Evolutionary conservation across 1,140 invertebrate species (phyloP), one percentile per base, ranked within the genome.

Genomic region (Eupristina koningsbergeri): DNA sequence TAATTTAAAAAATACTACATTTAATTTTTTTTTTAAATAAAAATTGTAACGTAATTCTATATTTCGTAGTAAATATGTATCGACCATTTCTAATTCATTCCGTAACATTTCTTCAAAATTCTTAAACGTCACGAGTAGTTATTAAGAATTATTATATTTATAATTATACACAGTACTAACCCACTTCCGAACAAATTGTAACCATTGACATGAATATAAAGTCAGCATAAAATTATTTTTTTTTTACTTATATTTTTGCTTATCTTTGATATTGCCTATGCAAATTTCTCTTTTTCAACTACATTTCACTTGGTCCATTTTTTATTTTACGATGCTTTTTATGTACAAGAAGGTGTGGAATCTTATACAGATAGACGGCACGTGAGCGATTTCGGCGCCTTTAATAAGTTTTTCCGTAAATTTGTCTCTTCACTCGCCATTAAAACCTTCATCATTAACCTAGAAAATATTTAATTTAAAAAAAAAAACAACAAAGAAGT

Each of bases 301-400:
- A 88, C 73, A 36, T 31, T 71, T 89, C 89, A 81, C 88, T 91
- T 90, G 90, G 89, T 90, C 90, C 89, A 89, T 90, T 90, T 90
- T 53, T 89, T 86, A 87, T 90, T 53, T 89, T 86, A 87, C 85
- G 88, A 90, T 88, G 87, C 88, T 88, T 89, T 85, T 86, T 91
- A 90, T 90, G 87, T 90, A 91, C 90, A 91, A 86, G 75, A 84
- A 84, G 58, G 36, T 50, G 67, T 74, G 77, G 41, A 36, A 81
- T 50, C 36, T 22, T 36, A 29, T n/a, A n/a, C n/a, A n/a, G n/a
- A n/a, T n/a, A 63, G 53, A 41, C 39, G 77, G 45, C 17, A 45
- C 69, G 53, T 69, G 73, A 85, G 53, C 77, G 36, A 73, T 63
- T 71, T 50, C n/a, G 26, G 26, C 53, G 47, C 39, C 9, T 45